A percentile compares a stretch with the other conserved stretches of the same genome.
Evolutionary conservation across 2,113 vertebrate species (phyloP).

Genomic region (Oophaga pumilio): DNA sequence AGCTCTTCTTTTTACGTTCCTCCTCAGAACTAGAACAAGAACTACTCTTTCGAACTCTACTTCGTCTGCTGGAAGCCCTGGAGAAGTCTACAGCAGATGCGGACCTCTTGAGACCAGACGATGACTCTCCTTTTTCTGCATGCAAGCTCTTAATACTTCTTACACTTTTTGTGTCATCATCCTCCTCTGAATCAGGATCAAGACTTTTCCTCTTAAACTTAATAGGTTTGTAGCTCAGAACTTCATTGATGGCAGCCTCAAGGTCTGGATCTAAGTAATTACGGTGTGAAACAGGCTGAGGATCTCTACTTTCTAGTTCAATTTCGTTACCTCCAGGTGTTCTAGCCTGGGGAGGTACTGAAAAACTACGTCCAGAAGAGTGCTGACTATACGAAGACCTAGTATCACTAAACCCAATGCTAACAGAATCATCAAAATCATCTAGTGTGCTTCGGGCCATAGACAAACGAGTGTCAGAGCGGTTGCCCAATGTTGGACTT

Average conservation of each 20-base stretch:
- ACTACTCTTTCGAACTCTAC: conserved; percentile 66
- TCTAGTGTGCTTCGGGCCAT: conserved; percentile 78
- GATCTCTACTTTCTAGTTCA: conserved; percentile 60
- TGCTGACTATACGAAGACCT: conserved; percentile 78
- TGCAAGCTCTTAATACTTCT: conserved; percentile 66
- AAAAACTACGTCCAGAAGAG: conserved; percentile 82
- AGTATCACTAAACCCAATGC: conserved; percentile 74
- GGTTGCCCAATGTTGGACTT: conserved; percentile 73
- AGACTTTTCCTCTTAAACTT: conserved; percentile 79
- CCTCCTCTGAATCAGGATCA: conserved; percentile 76
- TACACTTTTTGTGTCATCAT: conserved; percentile 67
- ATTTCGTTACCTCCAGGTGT: conserved; percentile 63
- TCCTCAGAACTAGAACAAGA: conserved; percentile 76
- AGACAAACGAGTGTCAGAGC: conserved; percentile 77
- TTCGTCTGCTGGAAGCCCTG: conserved; percentile 64
- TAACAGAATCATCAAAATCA: conserved; percentile 78
- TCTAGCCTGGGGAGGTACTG: conserved; percentile 83
- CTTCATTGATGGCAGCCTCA: conserved; percentile 93
- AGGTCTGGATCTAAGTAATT: conserved; percentile 92
- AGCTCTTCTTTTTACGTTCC: conserved; percentile 61
- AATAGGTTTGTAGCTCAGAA: conserved; percentile 87
- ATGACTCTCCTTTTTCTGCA: conserved; percentile 60
- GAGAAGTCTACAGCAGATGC: conserved; percentile 82
- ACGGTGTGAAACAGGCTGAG: conserved; percentile 75
- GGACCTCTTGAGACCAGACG: conserved; percentile 77